phyloP scores from a whole-genome alignment of 2,888 invertebrate species.

The Acanthopleura granulata region DNA sequence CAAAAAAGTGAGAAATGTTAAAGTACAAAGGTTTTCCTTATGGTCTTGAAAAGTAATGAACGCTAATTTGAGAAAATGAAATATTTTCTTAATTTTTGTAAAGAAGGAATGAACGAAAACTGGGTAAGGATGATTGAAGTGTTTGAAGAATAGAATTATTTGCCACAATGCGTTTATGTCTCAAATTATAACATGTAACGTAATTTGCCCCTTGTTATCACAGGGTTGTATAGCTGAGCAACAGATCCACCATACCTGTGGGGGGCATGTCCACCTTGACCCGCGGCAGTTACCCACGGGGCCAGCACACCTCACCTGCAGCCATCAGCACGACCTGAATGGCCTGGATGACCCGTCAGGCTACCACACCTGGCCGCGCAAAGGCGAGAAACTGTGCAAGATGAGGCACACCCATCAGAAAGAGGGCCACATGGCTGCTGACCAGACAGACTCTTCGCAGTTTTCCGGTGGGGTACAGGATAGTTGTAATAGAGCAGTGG shows the following conservation, averaged over 20 bases:
- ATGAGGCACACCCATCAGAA: background rate
- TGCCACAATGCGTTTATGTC: no score
- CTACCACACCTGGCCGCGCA: conserved; percentile 22
- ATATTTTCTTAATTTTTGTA: no score
- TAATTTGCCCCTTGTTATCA: conserved; percentile 21
- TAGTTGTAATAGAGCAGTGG: background rate
- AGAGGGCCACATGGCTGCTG: background rate
- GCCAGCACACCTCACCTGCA: background rate
- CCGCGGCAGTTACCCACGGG: background rate
- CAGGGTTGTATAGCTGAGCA: conserved; percentile 66
- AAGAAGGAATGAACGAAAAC: no score
- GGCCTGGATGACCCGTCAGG: conserved; percentile 1
- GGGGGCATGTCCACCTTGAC: conserved; percentile 28
- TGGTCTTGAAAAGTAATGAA: no score
- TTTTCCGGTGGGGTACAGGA: background rate
- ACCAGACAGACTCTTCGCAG: background rate
- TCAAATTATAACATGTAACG: no score
- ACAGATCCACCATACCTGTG: conserved; percentile 60
- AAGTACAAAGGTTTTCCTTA: no score
- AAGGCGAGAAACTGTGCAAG: background rate
- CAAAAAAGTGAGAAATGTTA: no score
- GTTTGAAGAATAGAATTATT: no score
- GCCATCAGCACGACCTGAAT: background rate
- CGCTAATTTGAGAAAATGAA: no score
- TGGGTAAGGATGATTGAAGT: no score